Evolutionary conservation across 1,140 invertebrate genomes (phyloP).

Genomic region (Drosophila kohkoa): DNA sequence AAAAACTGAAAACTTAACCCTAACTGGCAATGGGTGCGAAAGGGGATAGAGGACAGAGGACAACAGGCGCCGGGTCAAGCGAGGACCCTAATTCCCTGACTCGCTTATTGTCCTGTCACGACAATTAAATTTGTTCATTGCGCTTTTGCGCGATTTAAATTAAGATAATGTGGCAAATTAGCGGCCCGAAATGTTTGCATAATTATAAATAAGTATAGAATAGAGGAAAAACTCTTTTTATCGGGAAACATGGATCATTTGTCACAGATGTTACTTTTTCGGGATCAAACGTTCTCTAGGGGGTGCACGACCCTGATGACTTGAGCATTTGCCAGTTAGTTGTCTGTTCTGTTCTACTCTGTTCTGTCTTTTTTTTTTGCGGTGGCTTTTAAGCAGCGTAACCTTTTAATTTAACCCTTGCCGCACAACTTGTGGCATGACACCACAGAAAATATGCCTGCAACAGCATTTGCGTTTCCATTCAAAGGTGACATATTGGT

Average conservation of each 20-base stretch:
- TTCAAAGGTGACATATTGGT: conserved; percentile 78
- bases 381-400: conserved; percentile 65
- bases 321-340: conserved; percentile 58
- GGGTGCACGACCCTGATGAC: conserved; percentile 64
- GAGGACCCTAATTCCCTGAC: conserved; percentile 72
- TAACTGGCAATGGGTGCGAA: conserved; percentile 13
- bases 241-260: conserved; percentile 63
- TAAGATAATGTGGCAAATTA: conserved; percentile 81
- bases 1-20: conserved; percentile 32
- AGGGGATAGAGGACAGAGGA: neutral
- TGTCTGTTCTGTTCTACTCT: neutral
- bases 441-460: conserved; percentile 61
- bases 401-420: conserved; percentile 77
- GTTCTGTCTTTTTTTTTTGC: conserved; percentile 4
- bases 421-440: conserved; percentile 63
- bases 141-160: conserved; percentile 81
- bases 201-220: conserved; percentile 56
- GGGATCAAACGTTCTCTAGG: conserved; percentile 48
- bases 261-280: conserved; percentile 73
- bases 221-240: conserved; percentile 50
- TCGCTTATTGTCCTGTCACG: conserved; percentile 77
- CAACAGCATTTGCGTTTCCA: conserved; percentile 54
- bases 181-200: conserved; percentile 80
- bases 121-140: conserved; percentile 77
- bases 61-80: conserved; percentile 32